Percentiles rank a stretch among this genome's conserved stretches.
phyloP scores from a whole-genome alignment of 2,797 vertebrate species.

The Eidolon dupreanum region DNA sequence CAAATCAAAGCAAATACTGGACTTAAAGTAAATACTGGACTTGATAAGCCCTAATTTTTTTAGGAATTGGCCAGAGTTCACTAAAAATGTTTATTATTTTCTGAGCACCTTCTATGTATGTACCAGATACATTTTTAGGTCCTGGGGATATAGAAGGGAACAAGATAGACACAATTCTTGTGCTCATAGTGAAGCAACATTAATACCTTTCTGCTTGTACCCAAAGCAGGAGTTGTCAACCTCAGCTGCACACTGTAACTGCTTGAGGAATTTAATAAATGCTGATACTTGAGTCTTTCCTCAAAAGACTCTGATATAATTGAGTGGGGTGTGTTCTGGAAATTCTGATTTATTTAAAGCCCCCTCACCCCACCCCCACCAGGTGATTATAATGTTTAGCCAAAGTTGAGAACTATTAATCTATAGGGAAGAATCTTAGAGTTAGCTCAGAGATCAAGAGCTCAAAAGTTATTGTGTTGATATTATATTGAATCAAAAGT shows the following conservation, averaged over 20 bases:
- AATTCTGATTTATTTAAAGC: neutral
- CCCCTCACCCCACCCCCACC: too few species aligned
- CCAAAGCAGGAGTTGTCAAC: neutral
- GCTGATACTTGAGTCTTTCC: neutral
- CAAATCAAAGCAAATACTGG: neutral
- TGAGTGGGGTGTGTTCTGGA: neutral
- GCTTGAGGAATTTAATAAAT: neutral
- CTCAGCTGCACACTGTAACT: neutral
- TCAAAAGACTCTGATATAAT: conserved; percentile 12
- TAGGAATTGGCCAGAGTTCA: neutral
- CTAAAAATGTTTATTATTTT: neutral
- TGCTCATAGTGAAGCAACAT: neutral
- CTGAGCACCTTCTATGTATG: neutral
- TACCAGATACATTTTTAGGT: neutral
- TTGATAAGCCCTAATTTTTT: neutral
- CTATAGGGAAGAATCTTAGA: neutral
- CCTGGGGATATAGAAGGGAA: neutral
- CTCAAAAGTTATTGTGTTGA: neutral
- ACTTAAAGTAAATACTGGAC: neutral
- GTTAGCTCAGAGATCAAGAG: neutral
- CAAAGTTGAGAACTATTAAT: neutral
- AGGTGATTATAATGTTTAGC: neutral
- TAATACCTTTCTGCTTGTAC: neutral
- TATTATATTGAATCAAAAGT: neutral
- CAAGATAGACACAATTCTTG: neutral